Conservation (phyloP, 2,797 vertebrate genomes). For the Mus minutoides region DNA sequence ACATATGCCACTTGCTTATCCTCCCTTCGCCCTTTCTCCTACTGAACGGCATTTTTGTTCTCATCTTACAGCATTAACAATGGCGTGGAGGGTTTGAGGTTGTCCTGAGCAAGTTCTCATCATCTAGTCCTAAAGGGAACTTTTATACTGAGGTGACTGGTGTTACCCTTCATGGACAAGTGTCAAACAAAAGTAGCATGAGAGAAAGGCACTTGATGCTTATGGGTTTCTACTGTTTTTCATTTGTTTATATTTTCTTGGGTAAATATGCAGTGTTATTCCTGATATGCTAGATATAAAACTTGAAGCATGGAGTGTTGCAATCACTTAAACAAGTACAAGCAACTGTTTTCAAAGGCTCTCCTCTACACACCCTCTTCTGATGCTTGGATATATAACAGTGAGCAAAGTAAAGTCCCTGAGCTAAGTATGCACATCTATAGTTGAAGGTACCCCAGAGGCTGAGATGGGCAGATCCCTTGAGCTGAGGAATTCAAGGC, state of each 20-base stretch:
- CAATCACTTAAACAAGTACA: conserved; percentile 23
- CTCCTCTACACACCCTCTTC: neutral
- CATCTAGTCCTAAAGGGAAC: conserved; percentile 40
- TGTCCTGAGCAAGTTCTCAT: conserved; percentile 44
- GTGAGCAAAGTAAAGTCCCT: conserved; percentile 24
- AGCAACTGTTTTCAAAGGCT: conserved; percentile 4
- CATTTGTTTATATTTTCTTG: conserved; percentile 52
- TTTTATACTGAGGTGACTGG: conserved; percentile 33
- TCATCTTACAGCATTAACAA: conserved; percentile 32
- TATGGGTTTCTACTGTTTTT: neutral
- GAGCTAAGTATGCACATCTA: neutral
- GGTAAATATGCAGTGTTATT: conserved; percentile 17
- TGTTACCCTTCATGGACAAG: conserved; percentile 38
- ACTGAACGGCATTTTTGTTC: neutral
- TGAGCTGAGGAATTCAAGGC: neutral
- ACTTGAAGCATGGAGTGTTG: conserved; percentile 34
- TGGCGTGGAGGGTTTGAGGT: conserved; percentile 5
- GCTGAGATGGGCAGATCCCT: neutral
- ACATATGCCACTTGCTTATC: conserved; percentile 45
- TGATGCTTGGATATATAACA: neutral
- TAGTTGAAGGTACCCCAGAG: neutral
- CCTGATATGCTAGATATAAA: neutral
- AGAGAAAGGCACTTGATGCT: neutral
- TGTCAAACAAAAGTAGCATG: neutral
- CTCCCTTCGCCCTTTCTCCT: neutral